These are phyloP conservation scores for Plebejus melissa DNA, from an alignment of 2,888 invertebrate species.

Conservation along the genomic window DNA sequence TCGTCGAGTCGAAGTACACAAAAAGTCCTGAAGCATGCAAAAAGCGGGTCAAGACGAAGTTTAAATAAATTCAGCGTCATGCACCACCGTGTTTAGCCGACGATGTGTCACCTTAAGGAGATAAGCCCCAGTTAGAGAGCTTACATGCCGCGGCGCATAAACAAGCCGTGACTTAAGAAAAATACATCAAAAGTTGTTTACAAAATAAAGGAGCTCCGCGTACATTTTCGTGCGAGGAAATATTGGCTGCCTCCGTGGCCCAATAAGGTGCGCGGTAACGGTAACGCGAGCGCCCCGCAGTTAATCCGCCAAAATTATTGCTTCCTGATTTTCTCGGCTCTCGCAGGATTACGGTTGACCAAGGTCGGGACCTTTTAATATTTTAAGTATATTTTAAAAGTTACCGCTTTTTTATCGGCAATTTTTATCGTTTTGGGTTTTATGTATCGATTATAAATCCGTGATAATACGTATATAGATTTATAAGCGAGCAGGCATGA, in stretches of 20 bases:
- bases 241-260: neutral
- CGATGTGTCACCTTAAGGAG: conserved; percentile 29
- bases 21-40: neutral
- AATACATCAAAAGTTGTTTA: conserved; percentile 18
- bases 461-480: too few relatives aligned
- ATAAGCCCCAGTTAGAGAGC: conserved; percentile 30
- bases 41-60: conserved; percentile 26
- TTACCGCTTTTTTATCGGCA: neutral
- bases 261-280: neutral
- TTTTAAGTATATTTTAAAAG: neutral
- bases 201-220: conserved; percentile 13
- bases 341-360: conserved; percentile 12
- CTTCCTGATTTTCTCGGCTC: conserved; percentile 14
- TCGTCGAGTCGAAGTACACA: neutral
- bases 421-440: neutral
- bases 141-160: conserved; percentile 30
- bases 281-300: neutral
- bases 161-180: conserved; percentile 24
- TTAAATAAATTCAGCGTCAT: conserved; percentile 29
- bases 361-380: conserved; percentile 2
- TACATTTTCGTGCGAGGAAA: conserved; percentile 8
- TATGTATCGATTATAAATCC: neutral
- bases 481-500: too few relatives aligned
- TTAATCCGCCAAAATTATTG: conserved; percentile 7
- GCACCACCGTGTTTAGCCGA: conserved; percentile 28